Base-by-base conservation (phyloP, 2,888 invertebrate species). In the Tiliacea citrago region DNA sequence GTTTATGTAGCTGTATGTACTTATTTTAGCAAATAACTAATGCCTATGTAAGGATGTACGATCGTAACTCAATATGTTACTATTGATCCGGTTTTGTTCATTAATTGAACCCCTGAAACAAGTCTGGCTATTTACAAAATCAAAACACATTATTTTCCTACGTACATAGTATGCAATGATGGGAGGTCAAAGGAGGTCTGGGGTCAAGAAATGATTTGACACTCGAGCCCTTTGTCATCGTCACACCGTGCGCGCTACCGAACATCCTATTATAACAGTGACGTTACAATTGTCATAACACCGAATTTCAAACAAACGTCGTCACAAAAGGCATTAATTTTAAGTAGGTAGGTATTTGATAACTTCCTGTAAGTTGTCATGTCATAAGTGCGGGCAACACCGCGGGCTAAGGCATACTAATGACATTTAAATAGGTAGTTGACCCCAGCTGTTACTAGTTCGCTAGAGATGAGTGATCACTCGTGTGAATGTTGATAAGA, bases 381-480 rank as follows among this genome's bases (percentile, higher is more conserved):
- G 77, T 45, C 5, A 51, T 58, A 29, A n/a, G 24, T 29, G n/a
- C 76, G 60, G 42, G 60, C 2, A 66, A 57, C 81, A 47, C 57
- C 77, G 74, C 68, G 42, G 70, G 35, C 62, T 24, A n/a, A 42
- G 66, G 42, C 77, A 68, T 68, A 77, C 60, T 81, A 77, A 79
- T 79, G 77, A 78, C 82, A 77, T 82, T 58, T 79, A 53, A 82
- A 73, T 60, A 73, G 80, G 81, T 65, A 70, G 75, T 62, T 81
- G 81, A 75, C 80, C 67, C 55, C 39, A 18, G 53, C 72, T 79
- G 35, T 51, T 71, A 42, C 70, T 63, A 49, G 39, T 39, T 39
- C 71, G 62, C 39, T 29, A 6, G 67, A 63, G 82, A 55, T 77
- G 78, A 79, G 68, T 79, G 68, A 68, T 68, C 63, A 53, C 16